Conservation (phyloP, 2,888 invertebrate species). For the Eupithecia tripunctaria region DNA sequence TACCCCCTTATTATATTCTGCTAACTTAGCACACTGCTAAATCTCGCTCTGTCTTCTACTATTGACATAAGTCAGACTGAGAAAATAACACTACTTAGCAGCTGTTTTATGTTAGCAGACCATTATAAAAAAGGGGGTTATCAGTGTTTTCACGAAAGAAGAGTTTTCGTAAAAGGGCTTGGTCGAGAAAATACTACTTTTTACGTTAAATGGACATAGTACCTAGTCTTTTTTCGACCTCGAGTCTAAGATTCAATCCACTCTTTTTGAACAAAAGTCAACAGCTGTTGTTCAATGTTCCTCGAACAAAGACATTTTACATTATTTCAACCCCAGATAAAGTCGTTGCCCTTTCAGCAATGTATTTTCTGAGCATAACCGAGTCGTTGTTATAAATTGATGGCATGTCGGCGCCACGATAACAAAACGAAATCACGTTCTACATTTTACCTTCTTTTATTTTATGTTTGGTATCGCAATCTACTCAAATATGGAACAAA, state of each 20-base stretch:
- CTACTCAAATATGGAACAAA: not conserved
- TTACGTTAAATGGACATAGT: not conserved
- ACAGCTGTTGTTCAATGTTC: slow-evolving; percentile 4
- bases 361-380: slow-evolving; percentile 12
- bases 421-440: slow-evolving; percentile 10
- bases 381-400: slow-evolving; percentile 9
- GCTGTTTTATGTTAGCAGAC: not conserved
- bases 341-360: slow-evolving; percentile 12
- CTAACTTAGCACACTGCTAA: no score
- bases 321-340: not conserved
- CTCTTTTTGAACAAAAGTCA: not conserved
- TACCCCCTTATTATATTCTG: no score
- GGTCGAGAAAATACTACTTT: not conserved
- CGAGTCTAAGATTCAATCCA: not conserved
- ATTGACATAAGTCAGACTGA: no score
- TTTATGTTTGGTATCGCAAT: slow-evolving; percentile 4
- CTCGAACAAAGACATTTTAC: slow-evolving; percentile 7
- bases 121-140: no score
- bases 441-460: slow-evolving; percentile 6
- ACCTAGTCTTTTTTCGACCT: no score
- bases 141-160: not conserved
- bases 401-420: slow-evolving; percentile 8
- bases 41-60: no score
- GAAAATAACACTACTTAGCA: no score
- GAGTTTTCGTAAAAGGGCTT: not conserved